Percentiles rank a stretch among this genome's conserved stretches.
phyloP scores from a whole-genome alignment of 2,888 invertebrate genomes.

The Schrankia costaestrigalis region DNA sequence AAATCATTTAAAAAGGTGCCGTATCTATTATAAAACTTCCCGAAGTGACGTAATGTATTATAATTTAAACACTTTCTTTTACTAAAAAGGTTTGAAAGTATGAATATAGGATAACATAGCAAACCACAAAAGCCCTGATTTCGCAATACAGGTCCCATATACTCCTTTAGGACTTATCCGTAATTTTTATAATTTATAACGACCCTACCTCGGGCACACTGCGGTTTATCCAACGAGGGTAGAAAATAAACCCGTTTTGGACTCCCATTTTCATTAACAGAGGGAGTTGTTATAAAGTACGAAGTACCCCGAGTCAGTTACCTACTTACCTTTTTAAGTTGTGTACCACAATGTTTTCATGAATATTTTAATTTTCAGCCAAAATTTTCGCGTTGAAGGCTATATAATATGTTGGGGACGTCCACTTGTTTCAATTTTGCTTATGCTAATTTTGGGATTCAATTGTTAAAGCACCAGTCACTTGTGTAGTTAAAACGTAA shows the following conservation, averaged over 20 bases:
- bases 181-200: constrained; percentile 2
- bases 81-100: too few relatives aligned
- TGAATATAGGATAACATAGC: too few relatives aligned
- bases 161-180: background rate
- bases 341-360: constrained; percentile 16
- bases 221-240: constrained; percentile 17
- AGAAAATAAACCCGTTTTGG: constrained; percentile 14
- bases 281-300: constrained; percentile 12
- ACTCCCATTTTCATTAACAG: constrained; percentile 15
- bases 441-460: constrained; percentile 10
- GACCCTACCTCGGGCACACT: constrained; percentile 6
- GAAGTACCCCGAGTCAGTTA: constrained; percentile 24
- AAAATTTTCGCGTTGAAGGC: constrained; percentile 13
- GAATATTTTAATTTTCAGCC: constrained; percentile 17
- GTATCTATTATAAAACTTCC: too few relatives aligned
- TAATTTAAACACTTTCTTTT: too few relatives aligned
- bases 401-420: constrained; percentile 9
- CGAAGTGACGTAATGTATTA: too few relatives aligned
- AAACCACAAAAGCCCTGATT: too few relatives aligned
- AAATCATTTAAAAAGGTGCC: too few relatives aligned
- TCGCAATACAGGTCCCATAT: background rate
- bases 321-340: constrained; percentile 21
- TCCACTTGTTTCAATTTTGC: constrained; percentile 9
- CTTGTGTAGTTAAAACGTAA: background rate
- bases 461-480: constrained; percentile 3